Base-by-base conservation (phyloP, 2,888 invertebrate species). In the Caenorhabditis sulstoni region DNA sequence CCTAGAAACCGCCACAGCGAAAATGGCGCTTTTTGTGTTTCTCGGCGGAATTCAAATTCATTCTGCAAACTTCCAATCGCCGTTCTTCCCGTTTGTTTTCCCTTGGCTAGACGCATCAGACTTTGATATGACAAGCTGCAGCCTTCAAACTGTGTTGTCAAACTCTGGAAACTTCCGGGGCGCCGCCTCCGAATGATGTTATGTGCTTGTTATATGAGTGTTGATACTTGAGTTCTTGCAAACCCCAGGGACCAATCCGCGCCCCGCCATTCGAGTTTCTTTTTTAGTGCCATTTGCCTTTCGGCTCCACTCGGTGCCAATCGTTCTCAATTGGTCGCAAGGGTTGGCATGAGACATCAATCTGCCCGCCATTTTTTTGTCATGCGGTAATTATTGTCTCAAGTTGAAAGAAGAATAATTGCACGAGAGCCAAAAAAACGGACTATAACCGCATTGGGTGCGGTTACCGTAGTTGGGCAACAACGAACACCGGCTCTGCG, bases 181-280 rank as follows among this genome's bases (percentile, higher is more conserved):
- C 66, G 67, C 58, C 58, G 39, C 53, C 37, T 62, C 49, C 23
- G 57, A 50, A 73, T 73, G 64, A 73, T 73, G 73, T 73, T 73
- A 73, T 73, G 73, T 64, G 73, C 64, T 73, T 73, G 73, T 73
- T 73, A 73, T 73, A 58, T 73, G 55, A 73, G 73, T 73, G 73
- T 73, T 73, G 73, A 73, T 73, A 73, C 73, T 64, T 64, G 64
- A 73, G 73, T 73, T 73, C 64, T 73, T 58, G n/a, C 11, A 44
- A 16, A 11, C 73, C 45, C 73, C 12, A 20, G 73, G 73, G 73
- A 73, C 58, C 73, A 22, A 73, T 73, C 64, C 73, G 29, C 4
- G 4, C 29, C 29, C 55, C 55, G 62, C 55, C 64, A 44, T 49
- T 23, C 41, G 57, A 64, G 73, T 73, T 73, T 64, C 73, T 65